Evolutionary conservation across 2,797 vertebrate genomes (phyloP).

Genomic region (Synanceia verrucosa): DNA sequence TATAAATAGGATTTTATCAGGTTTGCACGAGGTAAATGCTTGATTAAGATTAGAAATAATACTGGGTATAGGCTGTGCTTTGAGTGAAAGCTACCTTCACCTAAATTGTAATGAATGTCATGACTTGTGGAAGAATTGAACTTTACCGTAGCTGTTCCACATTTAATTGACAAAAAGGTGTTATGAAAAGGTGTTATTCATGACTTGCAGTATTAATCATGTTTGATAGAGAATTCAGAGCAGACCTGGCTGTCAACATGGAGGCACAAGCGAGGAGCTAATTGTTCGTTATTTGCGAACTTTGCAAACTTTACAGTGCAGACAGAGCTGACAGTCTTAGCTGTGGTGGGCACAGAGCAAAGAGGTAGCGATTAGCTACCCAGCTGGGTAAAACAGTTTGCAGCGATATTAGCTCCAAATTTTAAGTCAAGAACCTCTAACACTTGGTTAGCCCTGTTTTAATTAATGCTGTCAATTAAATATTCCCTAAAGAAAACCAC

Average conservation of each 20-base stretch:
- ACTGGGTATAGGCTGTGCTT: conserved; percentile 3
- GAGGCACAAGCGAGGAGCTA: too few species aligned
- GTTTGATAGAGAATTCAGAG: conserved; percentile 2
- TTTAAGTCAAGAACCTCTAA: background rate
- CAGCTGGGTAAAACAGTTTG: background rate
- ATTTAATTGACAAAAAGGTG: conserved; percentile 6
- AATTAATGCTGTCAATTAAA: background rate
- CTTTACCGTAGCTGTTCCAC: background rate
- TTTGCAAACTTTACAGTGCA: too few species aligned
- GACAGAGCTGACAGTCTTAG: background rate
- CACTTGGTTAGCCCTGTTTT: background rate
- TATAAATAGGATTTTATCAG: conserved; percentile 71
- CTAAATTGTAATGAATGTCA: conserved; percentile 24
- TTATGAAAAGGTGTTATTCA: background rate
- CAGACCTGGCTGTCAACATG: background rate
- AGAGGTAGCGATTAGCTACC: background rate
- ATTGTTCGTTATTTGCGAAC: too few species aligned
- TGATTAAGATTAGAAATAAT: conserved; percentile 55
- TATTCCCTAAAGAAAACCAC: conserved; percentile 3
- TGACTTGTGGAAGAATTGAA: background rate
- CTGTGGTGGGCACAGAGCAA: background rate
- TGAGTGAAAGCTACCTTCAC: conserved; percentile 22
- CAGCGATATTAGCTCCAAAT: background rate
- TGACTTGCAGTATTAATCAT: background rate
- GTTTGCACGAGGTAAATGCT: conserved; percentile 53